A percentile compares a stretch with the other conserved stretches of the same genome.
phyloP scores from a whole-genome alignment of 2,888 invertebrate genomes.

The Polymixis lichenea region DNA sequence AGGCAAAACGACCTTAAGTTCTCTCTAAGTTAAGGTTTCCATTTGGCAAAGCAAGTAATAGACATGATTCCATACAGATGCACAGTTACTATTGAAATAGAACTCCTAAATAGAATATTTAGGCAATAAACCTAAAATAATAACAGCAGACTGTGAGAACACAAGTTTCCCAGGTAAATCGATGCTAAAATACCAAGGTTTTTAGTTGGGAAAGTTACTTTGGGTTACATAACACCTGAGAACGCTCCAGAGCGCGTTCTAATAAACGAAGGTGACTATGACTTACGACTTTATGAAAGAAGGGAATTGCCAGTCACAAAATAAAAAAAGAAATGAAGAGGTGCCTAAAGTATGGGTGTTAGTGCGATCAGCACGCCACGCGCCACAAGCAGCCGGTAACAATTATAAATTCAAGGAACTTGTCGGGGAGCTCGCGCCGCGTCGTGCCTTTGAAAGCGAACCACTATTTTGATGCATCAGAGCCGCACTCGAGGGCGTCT shows the following conservation, averaged over 20 bases:
- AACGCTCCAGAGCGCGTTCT: slow-evolving; percentile 41
- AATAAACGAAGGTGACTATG: slow-evolving; percentile 58
- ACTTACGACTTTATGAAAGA: slow-evolving; percentile 35
- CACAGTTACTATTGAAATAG: slow-evolving; percentile 36
- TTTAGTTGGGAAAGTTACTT: slow-evolving; percentile 48
- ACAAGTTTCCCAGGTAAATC: slow-evolving; percentile 59
- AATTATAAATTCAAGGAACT: slow-evolving; percentile 74
- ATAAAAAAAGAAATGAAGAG: slow-evolving; percentile 58
- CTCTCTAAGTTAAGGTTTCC: slow-evolving; percentile 21
- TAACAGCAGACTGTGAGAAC: slow-evolving; percentile 37
- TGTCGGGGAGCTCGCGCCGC: slow-evolving; percentile 49
- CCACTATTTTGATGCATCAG: slow-evolving; percentile 71
- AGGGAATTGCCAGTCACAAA: slow-evolving; percentile 52
- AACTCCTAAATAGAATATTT: slow-evolving; percentile 54
- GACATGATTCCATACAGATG: slow-evolving; percentile 50
- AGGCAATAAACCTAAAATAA: slow-evolving; percentile 53
- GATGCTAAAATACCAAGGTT: slow-evolving; percentile 58
- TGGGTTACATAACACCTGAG: slow-evolving; percentile 48
- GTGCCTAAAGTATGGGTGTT: slow-evolving; percentile 65
- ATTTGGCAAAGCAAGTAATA: slow-evolving; percentile 27
- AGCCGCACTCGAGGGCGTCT: slow-evolving; percentile 73
- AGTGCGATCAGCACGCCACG: slow-evolving; percentile 60
- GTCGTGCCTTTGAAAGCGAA: slow-evolving; percentile 67
- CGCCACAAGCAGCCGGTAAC: slow-evolving; percentile 67
- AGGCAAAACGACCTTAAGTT: slow-evolving; percentile 38